Base-by-base conservation (phyloP, 2,888 invertebrate species). In the Ormyrus pomaceus region DNA sequence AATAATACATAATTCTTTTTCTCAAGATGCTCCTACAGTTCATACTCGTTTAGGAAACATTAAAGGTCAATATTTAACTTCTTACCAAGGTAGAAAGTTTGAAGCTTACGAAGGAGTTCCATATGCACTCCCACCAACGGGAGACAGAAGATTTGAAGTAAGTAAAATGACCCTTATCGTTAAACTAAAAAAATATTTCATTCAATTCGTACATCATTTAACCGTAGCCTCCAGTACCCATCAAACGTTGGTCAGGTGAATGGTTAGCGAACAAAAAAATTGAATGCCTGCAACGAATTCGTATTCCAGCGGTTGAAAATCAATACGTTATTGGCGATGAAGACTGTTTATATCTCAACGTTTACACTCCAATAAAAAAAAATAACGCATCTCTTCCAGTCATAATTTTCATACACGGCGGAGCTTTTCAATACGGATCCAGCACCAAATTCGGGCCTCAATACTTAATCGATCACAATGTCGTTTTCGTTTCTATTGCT, bases 401-500 rank as follows among this genome's bases (percentile, higher is more conserved):
- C 0, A 79, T 88, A 10, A 79, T 88, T 59, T 88, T 86, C 86
- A 87, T 88, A 9, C 87, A 88, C 53, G 88, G 87, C 13, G 88
- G 88, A 7, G 87, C 77, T 5, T 88, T 87, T 88, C 95, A 95
- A 93, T 83, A 66, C 51, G 84, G 83, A 34, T 71, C 79, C 1
- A 82, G 53, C 56, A 88, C 56, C 55, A 89, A 90, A 6, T 61
- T 93, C 86, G 93, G 93, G 0, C 92, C 94, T 0, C 87, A 91
- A 2, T 91, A 92, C 81, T 83, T 95, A 0, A 93, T 96, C 93
- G 93, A 94, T 68, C 89, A 91, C 59, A 93, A 95, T 82, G 91
- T 94, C 5, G 93, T 95, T 0, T 91, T 93, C 0, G 95, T 95
- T 0, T 94, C 93, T 9, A 85, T 95, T 0, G 95, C 94, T 88